phyloP scores from a whole-genome alignment of 2,113 vertebrate species.

The Bostrychus sinensis region DNA sequence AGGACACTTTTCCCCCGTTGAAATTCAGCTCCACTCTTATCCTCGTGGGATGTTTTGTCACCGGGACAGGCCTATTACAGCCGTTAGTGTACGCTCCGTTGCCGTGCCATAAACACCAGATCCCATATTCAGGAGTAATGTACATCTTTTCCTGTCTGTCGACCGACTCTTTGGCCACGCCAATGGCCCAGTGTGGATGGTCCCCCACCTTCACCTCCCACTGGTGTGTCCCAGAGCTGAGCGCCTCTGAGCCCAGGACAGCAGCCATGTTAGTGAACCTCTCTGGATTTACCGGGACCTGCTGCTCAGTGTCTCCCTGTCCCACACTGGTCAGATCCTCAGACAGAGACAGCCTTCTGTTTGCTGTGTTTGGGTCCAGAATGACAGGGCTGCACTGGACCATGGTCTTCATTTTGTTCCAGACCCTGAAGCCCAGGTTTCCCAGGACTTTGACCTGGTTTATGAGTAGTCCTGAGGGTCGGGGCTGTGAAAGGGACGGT shows the following conservation, averaged over 20 bases:
- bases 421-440: constrained; percentile 20
- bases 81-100: background rate
- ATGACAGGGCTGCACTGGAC: constrained; percentile 27
- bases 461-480: background rate
- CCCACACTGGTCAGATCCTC: constrained; percentile 40
- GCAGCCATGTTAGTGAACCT: background rate
- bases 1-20: constrained; percentile 28
- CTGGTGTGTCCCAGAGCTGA: constrained; percentile 37
- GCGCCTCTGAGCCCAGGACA: constrained; percentile 23
- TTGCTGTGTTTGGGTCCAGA: constrained; percentile 41
- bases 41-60: background rate
- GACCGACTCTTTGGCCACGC: background rate
- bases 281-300: constrained; percentile 48
- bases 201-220: background rate
- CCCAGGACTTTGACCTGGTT: constrained; percentile 9
- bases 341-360: background rate
- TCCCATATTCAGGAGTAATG: background rate
- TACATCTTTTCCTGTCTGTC: background rate
- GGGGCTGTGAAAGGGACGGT: background rate
- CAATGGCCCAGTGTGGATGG: constrained; percentile 17
- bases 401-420: constrained; percentile 22
- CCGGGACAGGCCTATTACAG: background rate
- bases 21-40: constrained; percentile 26
- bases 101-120: background rate
- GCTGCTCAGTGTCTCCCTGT: background rate